These are phyloP conservation scores for Montifringilla adamsi DNA, from an alignment of 2,113 vertebrate genomes.

Conservation along the genomic window DNA sequence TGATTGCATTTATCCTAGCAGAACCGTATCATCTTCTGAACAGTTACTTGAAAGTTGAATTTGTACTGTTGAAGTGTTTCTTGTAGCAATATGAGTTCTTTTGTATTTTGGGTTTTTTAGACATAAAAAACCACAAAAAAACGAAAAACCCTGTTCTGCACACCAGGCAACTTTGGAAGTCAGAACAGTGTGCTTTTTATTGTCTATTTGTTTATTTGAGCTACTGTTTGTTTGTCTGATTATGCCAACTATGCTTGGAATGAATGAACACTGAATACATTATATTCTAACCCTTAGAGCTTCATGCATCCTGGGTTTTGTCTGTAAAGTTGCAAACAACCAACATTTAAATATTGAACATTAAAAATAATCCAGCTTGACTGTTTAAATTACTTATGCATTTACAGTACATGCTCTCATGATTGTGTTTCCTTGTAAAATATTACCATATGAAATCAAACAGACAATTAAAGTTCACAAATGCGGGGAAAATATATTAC, in stretches of 20 bases:
- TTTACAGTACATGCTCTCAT: neutral
- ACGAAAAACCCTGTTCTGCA: neutral
- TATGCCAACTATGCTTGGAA: constrained; percentile 10
- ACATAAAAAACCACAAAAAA: neutral
- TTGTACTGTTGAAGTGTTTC: neutral
- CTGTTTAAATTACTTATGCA: neutral
- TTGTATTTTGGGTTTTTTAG: neutral
- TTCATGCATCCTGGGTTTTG: neutral
- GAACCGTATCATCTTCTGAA: neutral
- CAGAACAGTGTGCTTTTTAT: neutral
- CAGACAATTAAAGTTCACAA: constrained; percentile 36
- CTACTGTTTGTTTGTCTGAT: neutral
- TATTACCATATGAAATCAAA: constrained; percentile 35
- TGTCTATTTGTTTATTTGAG: neutral
- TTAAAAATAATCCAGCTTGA: constrained; percentile 10
- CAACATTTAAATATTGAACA: neutral
- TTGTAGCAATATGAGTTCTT: neutral
- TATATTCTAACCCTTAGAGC: neutral
- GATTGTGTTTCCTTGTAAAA: constrained; percentile 37
- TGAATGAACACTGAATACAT: neutral
- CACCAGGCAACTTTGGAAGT: neutral
- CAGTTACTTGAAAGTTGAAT: neutral
- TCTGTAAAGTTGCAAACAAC: neutral
- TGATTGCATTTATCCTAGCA: neutral
- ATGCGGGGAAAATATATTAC: constrained; percentile 8